Evolutionary conservation across 1,140 invertebrate species (phyloP), one percentile per base, ranked within the genome.

Genomic region (Potamilus streckersoni): DNA sequence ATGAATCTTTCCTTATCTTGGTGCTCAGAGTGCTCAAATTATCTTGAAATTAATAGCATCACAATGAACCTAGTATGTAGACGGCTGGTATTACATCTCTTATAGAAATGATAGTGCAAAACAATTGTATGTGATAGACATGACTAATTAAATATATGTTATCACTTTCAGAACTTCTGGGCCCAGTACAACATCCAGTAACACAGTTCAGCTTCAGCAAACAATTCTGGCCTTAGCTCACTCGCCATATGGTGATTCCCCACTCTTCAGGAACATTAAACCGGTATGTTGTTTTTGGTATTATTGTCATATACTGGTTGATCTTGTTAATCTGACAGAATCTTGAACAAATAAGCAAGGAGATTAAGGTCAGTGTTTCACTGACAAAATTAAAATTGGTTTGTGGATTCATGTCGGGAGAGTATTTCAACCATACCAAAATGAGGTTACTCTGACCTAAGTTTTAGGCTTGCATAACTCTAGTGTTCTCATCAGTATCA

Each of bases 231-330:
- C 93, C 14, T 90, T 95, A 14, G 92, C 93, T 8, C 92, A 93
- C 3, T 93, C 93, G 14, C 94, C 94, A 4, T 96, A 94, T 82
- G 94, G 94, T n/a, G 94, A 95, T 87, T 94, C 93, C 62, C 93
- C 94, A 13, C 90, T 95, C 14, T 92, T 95, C 74, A 94, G 94
- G 85, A 94, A 94, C 87, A 85, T 95, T 2, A 91, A 93, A 69
- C 91, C 92, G 62, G 92, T 93, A 89, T 88, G 89, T 89, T 23
- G 23, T 16, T 13, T 20, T 71, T 16, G 11, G 38, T 38, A 38
- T 38, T 38, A 38, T 8, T 38, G 38, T 38, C 38, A 38, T 8
- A 38, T 38, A 38, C 38, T 2, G 2, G 4, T 38, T 38, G 38
- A 38, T 38, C 38, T 38, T 38, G 38, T 38, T 38, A 38, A 38